phyloP scores from a whole-genome alignment of 1,140 invertebrate species.

The Drosophila azteca region DNA sequence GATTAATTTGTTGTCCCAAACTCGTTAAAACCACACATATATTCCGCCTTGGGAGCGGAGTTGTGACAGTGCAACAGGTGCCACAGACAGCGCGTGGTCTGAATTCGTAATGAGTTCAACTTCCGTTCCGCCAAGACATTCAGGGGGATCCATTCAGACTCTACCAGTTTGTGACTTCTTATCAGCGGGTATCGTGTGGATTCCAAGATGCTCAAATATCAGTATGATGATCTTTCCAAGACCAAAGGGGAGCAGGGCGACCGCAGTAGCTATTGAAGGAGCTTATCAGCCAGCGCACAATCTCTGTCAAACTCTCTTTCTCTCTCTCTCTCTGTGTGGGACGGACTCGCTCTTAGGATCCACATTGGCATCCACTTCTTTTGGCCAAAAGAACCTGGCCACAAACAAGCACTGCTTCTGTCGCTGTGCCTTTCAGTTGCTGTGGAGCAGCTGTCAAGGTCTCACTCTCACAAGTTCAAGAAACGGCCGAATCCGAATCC shows the following conservation, averaged over 20 bases:
- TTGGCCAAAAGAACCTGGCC: conserved; percentile 67
- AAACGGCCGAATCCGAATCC: conserved; percentile 28
- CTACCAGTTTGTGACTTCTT: too few species aligned
- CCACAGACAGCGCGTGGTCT: conserved; percentile 44
- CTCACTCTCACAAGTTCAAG: conserved; percentile 83
- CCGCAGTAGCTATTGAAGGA: conserved; percentile 42
- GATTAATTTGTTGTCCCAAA: conserved; percentile 15
- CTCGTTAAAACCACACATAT: conserved; percentile 3
- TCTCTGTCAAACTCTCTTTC: conserved; percentile 5
- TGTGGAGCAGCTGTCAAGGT: conserved; percentile 84
- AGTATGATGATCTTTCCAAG: neutral
- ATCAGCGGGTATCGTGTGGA: conserved; percentile 14
- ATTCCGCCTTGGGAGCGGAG: neutral
- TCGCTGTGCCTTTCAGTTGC: conserved; percentile 59
- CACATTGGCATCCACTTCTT: conserved; percentile 54
- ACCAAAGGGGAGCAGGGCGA: neutral
- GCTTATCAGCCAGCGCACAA: conserved; percentile 53
- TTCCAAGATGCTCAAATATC: conserved; percentile 6
- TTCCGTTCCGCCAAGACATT: conserved; percentile 61
- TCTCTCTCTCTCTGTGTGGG: neutral
- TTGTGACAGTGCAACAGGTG: conserved; percentile 41
- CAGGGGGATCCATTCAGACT: conserved; percentile 12
- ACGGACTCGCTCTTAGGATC: conserved; percentile 45
- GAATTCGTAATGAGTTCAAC: conserved; percentile 72
- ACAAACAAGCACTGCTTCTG: conserved; percentile 50